phyloP scores from a whole-genome alignment of 2,888 invertebrate genomes.

The Eurytoma californica region DNA sequence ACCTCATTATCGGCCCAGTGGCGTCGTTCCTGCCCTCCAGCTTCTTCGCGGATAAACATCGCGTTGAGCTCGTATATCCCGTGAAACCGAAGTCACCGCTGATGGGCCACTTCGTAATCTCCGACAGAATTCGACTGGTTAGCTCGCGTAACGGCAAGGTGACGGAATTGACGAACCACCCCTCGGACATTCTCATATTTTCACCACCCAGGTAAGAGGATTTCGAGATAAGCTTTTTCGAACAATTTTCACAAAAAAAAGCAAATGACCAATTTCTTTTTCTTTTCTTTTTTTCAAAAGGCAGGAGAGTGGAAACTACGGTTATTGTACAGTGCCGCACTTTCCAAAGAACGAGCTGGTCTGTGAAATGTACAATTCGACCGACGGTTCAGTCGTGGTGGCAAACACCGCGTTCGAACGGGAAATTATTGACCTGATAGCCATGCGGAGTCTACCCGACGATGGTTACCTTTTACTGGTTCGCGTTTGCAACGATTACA shows the following conservation, averaged over 20 bases:
- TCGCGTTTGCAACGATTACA: background rate
- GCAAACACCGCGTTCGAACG: background rate
- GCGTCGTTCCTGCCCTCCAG: background rate
- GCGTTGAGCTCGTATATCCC: background rate
- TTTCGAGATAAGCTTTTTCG: background rate
- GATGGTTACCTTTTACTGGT: background rate
- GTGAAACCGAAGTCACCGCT: background rate
- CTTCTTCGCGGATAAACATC: background rate
- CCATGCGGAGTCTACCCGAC: background rate
- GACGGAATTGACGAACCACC: background rate
- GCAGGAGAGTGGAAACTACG: background rate
- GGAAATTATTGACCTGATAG: background rate
- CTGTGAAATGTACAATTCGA: background rate
- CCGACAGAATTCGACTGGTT: slow-evolving; percentile 14
- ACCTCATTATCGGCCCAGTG: background rate
- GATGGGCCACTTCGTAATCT: slow-evolving; percentile 19
- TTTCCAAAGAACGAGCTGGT: background rate
- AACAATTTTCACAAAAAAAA: too few relatives aligned
- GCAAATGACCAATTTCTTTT: too few relatives aligned
- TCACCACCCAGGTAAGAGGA: slow-evolving; percentile 13
- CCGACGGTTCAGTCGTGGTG: background rate
- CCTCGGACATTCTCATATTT: background rate
- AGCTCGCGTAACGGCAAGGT: background rate
- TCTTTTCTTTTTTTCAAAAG: too few relatives aligned
- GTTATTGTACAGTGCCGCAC: background rate